Percentiles rank a stretch among this genome's conserved stretches.
phyloP scores from a whole-genome alignment of 2,797 vertebrate genomes.

The Cheirogaleus major region DNA sequence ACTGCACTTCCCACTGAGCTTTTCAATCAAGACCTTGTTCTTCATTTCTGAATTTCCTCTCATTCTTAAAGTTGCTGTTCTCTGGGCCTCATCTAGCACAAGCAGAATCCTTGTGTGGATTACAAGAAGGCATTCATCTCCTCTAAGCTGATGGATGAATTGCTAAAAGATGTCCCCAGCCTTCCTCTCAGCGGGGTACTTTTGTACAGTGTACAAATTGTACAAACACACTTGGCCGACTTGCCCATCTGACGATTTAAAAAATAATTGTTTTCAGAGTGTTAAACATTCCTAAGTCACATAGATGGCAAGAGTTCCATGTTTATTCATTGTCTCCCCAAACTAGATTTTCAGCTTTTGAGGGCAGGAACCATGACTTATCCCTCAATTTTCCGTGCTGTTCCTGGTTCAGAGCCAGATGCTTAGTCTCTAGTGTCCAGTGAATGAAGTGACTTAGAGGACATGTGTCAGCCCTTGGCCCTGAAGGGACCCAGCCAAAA shows the following conservation, averaged over 20 bases:
- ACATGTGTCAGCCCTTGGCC: background rate
- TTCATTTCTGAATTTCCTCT: constrained; percentile 34
- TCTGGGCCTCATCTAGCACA: background rate
- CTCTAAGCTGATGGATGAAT: background rate
- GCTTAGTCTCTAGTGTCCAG: background rate
- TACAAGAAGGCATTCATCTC: constrained; percentile 23
- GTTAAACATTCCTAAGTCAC: background rate
- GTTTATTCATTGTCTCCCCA: background rate
- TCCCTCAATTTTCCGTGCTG: background rate
- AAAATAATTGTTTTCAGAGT: background rate
- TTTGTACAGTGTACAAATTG: background rate
- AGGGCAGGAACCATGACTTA: background rate
- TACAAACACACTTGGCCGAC: background rate
- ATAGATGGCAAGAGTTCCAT: background rate
- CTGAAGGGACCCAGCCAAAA: background rate
- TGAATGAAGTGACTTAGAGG: background rate
- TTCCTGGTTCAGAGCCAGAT: background rate
- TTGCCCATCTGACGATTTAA: background rate
- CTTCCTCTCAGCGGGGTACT: background rate
- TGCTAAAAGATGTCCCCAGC: background rate
- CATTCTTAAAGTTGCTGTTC: constrained; percentile 41
- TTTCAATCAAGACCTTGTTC: constrained; percentile 50
- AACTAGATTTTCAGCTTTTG: background rate
- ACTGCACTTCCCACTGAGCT: background rate
- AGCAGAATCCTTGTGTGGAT: constrained; percentile 29